phyloP scores from a whole-genome alignment of 2,113 vertebrate species.

The Megaleporinus macrocephalus region DNA sequence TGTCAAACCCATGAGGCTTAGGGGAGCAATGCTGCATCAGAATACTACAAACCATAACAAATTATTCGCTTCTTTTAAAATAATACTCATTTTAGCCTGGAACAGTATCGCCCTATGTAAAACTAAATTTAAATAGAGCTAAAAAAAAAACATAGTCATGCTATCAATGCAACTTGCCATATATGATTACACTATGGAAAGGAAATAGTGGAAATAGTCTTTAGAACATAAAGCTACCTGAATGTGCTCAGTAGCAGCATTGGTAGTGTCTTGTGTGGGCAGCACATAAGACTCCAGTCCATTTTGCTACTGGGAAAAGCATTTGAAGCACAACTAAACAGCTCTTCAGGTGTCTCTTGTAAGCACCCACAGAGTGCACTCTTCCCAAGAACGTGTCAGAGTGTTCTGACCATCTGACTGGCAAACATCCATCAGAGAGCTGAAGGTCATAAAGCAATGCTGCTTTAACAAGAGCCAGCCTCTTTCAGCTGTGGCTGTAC shows the following conservation, averaged over 20 bases:
- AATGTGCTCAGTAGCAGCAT: neutral
- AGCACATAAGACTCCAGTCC: slow-evolving; percentile 27
- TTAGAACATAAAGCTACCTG: neutral
- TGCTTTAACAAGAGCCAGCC: neutral
- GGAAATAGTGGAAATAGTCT: neutral
- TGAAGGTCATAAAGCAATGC: slow-evolving; percentile 54
- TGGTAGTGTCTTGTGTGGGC: slow-evolving; percentile 19
- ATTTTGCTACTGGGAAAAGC: neutral
- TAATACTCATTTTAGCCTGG: no score
- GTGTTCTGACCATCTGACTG: slow-evolving; percentile 27
- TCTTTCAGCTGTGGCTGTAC: slow-evolving; percentile 7
- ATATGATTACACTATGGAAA: slow-evolving; percentile 26
- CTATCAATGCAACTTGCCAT: neutral
- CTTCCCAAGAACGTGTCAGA: slow-evolving; percentile 38
- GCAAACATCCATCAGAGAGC: slow-evolving; percentile 57
- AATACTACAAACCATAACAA: no score
- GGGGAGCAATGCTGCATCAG: no score
- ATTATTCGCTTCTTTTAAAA: no score
- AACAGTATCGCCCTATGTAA: no score
- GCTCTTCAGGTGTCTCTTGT: slow-evolving; percentile 22
- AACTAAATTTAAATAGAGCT: neutral
- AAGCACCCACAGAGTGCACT: slow-evolving; percentile 25
- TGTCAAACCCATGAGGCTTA: no score
- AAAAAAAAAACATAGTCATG: neutral
- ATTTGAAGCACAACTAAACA: slow-evolving; percentile 14